Evolutionary conservation across 2,113 vertebrate species (phyloP), one percentile per base, ranked within the genome.

Genomic region (Phrynocephalus versicolor): DNA sequence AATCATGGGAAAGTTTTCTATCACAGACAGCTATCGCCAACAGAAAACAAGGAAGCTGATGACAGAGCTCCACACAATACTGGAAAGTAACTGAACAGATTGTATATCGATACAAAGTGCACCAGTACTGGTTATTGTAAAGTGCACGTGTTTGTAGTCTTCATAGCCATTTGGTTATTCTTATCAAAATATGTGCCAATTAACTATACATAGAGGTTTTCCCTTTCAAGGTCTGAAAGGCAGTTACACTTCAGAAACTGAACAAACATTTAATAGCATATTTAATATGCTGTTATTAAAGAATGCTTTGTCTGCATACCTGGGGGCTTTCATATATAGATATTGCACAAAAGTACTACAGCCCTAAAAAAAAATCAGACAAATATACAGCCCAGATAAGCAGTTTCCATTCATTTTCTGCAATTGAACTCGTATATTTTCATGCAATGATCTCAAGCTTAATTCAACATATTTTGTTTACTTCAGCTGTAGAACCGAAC

Each of bases 101-200:
- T 72, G 77, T 0, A 39, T 27, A 1, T 65, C 69, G 35, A 4
- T 70, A 7, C 67, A 30, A 71, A 73, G 25, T 57, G 23, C n/a
- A 73, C 87, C 71, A 87, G 37, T 39, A 16, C 62, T 78, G 27
- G 15, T 57, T 88, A 87, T 84, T 33, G 85, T 88, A 10, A 13
- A 84, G 27, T 21, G 0, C 25, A 83, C 79, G 6, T 71, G 73
- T 10, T 30, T 35, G 55, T 75, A 39, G 76, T 3, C 82, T 60
- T 27, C 67, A 0, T 71, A 35, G 19, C 14, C 41, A 21, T 64
- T 35, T 18, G 7, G 64, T 33, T n/a, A 7, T 85, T 80, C 41
- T 55, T 67, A 80, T 33, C 30, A 75, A 55, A 8, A 23, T 33
- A 60, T 3, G 64, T 1, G 2, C 5, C 57, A 27, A 58, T 30